Conservation (phyloP, 2,888 invertebrate genomes). For the Scaptomyza parva region DNA sequence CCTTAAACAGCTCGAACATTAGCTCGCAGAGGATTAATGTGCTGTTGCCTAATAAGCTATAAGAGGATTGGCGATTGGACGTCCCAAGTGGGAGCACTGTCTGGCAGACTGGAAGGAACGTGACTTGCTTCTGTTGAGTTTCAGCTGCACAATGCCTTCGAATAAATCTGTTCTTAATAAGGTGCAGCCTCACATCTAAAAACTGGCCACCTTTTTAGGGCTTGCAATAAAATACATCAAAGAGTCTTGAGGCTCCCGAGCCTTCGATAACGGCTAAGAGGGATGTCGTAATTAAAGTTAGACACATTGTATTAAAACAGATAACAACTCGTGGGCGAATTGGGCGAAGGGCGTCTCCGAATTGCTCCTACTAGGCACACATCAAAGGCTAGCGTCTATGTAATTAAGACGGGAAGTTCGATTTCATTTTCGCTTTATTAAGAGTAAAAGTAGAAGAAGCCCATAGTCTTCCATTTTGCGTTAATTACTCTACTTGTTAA, state of each 20-base stretch:
- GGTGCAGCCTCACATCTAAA: slow-evolving; percentile 7
- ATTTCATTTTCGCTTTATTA: slow-evolving; percentile 47
- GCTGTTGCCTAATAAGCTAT: slow-evolving; percentile 17
- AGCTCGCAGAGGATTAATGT: slow-evolving; percentile 10
- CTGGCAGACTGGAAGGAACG: slow-evolving; percentile 2
- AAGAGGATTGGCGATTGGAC: background rate
- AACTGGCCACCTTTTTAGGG: background rate
- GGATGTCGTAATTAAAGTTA: slow-evolving; percentile 30
- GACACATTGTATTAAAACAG: slow-evolving; percentile 18
- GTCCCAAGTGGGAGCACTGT: background rate
- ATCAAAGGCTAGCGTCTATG: slow-evolving; percentile 39
- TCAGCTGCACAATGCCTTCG: background rate
- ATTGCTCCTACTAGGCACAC: background rate
- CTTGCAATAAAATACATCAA: slow-evolving; percentile 43
- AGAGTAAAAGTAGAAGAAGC: slow-evolving; percentile 1
- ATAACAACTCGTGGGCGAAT: slow-evolving; percentile 11
- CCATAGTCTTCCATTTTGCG: background rate
- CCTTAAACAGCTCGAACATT: slow-evolving; percentile 1
- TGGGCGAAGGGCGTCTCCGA: slow-evolving; percentile 20
- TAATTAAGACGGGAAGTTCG: slow-evolving; percentile 28
- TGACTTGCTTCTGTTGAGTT: slow-evolving; percentile 3
- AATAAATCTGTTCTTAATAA: slow-evolving; percentile 37
- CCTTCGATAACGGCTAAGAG: slow-evolving; percentile 20
- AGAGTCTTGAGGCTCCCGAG: no score
- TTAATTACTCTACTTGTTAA: slow-evolving; percentile 34